phyloP scores from a whole-genome alignment of 64 coral and sea anemone genomes.

The Montipora foliosa region DNA sequence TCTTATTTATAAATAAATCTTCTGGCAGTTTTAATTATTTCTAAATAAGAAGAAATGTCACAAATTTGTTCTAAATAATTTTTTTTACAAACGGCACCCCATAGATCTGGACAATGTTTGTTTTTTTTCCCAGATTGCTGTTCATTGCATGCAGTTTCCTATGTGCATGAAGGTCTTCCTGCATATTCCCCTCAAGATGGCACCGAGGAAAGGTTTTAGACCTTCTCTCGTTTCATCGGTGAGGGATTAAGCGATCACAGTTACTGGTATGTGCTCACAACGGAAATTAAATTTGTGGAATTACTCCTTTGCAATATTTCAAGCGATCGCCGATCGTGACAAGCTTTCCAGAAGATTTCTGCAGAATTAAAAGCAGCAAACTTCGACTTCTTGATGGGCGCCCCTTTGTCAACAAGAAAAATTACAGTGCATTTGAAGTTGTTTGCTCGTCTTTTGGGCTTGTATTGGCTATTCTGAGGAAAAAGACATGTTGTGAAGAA shows the following conservation, averaged over 20 bases:
- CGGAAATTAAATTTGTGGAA: neutral
- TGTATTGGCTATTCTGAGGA: neutral
- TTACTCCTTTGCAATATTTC: neutral
- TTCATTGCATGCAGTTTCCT: no score
- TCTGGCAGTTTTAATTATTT: no score
- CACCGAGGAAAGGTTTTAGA: no score
- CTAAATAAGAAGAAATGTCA: no score
- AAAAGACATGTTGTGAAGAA: neutral
- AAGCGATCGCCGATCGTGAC: neutral
- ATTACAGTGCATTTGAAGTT: neutral
- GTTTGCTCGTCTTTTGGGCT: neutral
- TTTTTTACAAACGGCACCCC: no score
- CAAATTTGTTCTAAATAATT: no score
- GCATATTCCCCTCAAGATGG: no score
- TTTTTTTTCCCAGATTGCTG: no score
- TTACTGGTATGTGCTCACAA: neutral
- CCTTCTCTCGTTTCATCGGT: neutral
- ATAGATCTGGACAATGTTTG: no score
- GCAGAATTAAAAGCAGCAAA: neutral
- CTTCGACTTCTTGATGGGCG: neutral
- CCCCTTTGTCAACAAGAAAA: neutral
- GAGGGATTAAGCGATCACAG: neutral
- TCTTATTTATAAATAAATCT: no score
- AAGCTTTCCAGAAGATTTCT: neutral
- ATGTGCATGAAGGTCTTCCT: no score